Conservation (phyloP, 2,888 invertebrate species). For the Emmelina monodactyla region DNA sequence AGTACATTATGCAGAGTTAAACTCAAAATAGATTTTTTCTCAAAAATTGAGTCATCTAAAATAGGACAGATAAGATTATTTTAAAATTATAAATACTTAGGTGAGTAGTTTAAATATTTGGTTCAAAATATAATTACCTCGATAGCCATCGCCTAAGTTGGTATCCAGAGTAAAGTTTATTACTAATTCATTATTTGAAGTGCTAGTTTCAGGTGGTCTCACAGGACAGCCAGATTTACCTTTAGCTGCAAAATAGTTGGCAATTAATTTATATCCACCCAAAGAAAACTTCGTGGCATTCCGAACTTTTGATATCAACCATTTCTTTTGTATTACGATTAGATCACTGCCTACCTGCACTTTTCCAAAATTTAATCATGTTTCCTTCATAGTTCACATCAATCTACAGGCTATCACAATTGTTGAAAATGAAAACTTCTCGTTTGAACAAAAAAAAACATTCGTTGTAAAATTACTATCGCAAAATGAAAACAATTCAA, state of each 20-base stretch:
- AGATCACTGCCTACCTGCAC: constrained; percentile 62
- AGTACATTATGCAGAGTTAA: constrained; percentile 79
- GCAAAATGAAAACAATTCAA: no score
- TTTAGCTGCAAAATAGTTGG: constrained; percentile 39
- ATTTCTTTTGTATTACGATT: no score
- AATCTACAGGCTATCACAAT: no score
- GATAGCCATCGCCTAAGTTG: constrained; percentile 30
- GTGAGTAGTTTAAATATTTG: constrained; percentile 3
- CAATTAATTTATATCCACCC: constrained; percentile 3
- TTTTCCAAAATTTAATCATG: constrained; percentile 83
- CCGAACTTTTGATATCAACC: neutral
- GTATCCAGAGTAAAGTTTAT: constrained; percentile 28
- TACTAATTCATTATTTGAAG: constrained; percentile 15
- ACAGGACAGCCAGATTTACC: constrained; percentile 60
- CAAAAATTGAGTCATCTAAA: constrained; percentile 45
- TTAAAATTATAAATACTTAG: no score
- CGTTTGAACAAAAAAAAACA: no score
- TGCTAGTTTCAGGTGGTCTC: constrained; percentile 43
- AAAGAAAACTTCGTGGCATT: neutral
- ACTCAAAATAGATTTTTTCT: constrained; percentile 71
- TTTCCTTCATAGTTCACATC: no score
- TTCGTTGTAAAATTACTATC: no score
- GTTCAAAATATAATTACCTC: constrained; percentile 31
- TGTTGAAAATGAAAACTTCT: no score
- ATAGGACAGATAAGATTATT: no score